These are phyloP conservation scores for Coptotermes formosanus DNA, from an alignment of 1,140 invertebrate species.

Conservation along the genomic window DNA sequence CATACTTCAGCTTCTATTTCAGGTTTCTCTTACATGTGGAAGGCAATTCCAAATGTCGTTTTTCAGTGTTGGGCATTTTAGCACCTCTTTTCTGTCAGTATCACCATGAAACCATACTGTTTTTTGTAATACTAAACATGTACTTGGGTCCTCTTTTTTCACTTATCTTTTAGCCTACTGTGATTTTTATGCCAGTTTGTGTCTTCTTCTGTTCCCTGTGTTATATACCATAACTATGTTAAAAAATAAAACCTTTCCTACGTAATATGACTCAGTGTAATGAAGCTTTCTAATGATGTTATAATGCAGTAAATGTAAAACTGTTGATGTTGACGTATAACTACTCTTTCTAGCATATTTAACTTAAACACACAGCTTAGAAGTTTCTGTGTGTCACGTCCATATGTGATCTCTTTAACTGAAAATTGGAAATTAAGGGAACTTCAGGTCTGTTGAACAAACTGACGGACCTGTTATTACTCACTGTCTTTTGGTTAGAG, in stretches of 20 bases:
- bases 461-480: too few relatives aligned
- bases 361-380: too few relatives aligned
- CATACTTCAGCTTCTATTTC: neutral
- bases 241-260: neutral
- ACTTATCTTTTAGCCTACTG: slow-evolving; percentile 25
- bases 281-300: too few relatives aligned
- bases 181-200: neutral
- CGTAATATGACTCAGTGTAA: neutral
- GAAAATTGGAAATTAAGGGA: too few relatives aligned
- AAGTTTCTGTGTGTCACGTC: too few relatives aligned
- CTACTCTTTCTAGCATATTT: too few relatives aligned
- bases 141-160: slow-evolving; percentile 22
- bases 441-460: too few relatives aligned
- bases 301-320: too few relatives aligned
- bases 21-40: neutral
- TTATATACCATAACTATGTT: neutral
- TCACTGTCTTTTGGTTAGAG: too few relatives aligned
- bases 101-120: neutral
- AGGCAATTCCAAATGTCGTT: too few relatives aligned
- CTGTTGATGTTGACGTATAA: too few relatives aligned
- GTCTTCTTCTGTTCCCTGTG: neutral
- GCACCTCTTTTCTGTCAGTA: neutral
- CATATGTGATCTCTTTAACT: too few relatives aligned
- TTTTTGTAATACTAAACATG: neutral
- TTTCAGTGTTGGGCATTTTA: neutral